Evolutionary conservation across 2,113 vertebrate genomes (phyloP), one percentile per base, ranked within the genome.

Genomic region (Saccopteryx leptura): DNA sequence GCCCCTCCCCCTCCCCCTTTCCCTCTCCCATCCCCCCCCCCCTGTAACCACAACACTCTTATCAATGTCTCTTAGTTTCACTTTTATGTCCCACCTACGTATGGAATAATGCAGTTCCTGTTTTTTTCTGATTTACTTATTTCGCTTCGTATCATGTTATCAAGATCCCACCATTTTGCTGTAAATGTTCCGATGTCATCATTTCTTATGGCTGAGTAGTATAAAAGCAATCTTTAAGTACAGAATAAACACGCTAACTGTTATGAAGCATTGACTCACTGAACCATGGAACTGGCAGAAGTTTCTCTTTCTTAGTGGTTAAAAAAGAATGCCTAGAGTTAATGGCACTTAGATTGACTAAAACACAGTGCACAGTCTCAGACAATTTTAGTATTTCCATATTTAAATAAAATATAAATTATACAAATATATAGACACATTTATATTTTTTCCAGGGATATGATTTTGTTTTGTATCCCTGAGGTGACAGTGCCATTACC

Each of bases 351-450:
- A 91, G 9, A 46, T 3, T 68, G 26, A 87, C 39, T 65, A 79
- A 72, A 86, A 46, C 54, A 88, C 8, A 56, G 68, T n/a, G 69
- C 26, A 46, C 3, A 28, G 52, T 71, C 75, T 80, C 33, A 95
- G 89, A 76, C 63, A 78, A 28, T 50, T 72, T 68, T 46, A 69
- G 88, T 58, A 46, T 54, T 83, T 72, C 63, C 48, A 80, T 69
- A 84, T 65, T 68, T 71, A 94, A 85, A 74, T 75, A 91, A 86
- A 79, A 46, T 56, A 85, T 46, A 81, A 75, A 80, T 80, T 74
- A 46, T 26, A 74, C 9, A 50, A 94, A 84, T 85, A 75, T 46
- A 39, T 33, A 48, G 63, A 80, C 10, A 46, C 4, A 13, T 26
- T 58, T 96, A 21, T 88, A 58, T 52, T 84, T 87, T 91, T 56